These are phyloP conservation scores for Drosophila anomalata DNA, from an alignment of 2,888 invertebrate species.

Conservation along the genomic window DNA sequence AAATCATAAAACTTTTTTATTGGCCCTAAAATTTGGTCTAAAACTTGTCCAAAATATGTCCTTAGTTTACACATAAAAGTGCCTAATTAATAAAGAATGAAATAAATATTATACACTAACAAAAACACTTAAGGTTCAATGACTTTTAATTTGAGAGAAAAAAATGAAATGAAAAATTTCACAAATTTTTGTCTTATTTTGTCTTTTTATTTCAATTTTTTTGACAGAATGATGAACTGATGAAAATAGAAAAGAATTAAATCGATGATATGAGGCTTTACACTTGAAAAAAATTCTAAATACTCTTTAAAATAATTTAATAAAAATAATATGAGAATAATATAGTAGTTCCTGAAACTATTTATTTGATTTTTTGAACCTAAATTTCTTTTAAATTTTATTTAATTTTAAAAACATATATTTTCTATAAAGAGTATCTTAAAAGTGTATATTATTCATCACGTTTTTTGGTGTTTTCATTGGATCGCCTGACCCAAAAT, in stretches of 20 bases:
- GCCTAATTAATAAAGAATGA: no score
- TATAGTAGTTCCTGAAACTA: no score
- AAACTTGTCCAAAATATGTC: no score
- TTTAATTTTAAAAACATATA: no score
- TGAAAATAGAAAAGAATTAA: background rate
- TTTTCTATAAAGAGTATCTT: no score
- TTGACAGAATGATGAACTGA: conserved; percentile 11
- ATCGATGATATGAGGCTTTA: background rate
- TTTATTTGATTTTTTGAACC: no score
- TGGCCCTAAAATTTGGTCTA: no score
- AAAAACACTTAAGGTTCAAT: conserved; percentile 6
- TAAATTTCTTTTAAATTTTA: no score
- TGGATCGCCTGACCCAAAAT: conserved; percentile 33
- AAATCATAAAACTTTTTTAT: no score
- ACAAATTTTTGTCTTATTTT: background rate
- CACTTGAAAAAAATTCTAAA: background rate
- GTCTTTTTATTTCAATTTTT: conserved; percentile 6
- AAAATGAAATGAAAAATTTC: background rate
- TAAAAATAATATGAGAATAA: no score
- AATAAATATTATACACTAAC: background rate
- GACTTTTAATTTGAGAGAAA: conserved; percentile 6
- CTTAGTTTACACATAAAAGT: no score
- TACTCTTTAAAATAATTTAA: background rate
- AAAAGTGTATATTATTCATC: background rate
- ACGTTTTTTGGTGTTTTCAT: background rate